Conservation (phyloP, 1,140 invertebrate species). For the Oryzaephilus surinamensis region DNA sequence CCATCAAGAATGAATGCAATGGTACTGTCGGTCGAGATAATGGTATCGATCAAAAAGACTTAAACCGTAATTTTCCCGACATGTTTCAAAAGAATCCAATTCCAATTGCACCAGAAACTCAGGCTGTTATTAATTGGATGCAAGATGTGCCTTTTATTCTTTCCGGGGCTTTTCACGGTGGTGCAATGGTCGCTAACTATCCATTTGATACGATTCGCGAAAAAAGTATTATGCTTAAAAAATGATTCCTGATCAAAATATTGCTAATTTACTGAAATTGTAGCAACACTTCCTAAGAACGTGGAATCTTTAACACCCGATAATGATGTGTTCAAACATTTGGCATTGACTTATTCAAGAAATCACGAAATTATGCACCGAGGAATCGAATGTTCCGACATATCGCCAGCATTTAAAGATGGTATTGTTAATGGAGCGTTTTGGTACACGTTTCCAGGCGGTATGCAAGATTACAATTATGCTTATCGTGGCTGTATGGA, state of each 20-base stretch:
- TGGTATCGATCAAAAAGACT: constrained; percentile 28
- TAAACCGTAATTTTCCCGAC: constrained; percentile 42
- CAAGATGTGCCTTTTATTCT: constrained; percentile 40
- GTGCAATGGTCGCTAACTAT: constrained; percentile 46
- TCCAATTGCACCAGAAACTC: constrained; percentile 35
- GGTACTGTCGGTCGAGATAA: constrained; percentile 35
- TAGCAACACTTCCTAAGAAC: constrained; percentile 9
- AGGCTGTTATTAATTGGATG: constrained; percentile 39
- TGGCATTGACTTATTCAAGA: constrained; percentile 51
- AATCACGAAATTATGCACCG: constrained; percentile 42
- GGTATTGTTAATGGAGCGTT: constrained; percentile 50
- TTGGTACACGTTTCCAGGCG: constrained; percentile 43
- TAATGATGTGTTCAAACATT: constrained; percentile 52
- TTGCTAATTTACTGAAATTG: constrained; percentile 3
- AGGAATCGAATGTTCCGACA: constrained; percentile 10
- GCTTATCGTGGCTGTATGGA: constrained; percentile 54
- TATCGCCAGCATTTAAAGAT: constrained; percentile 10
- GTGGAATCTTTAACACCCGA: constrained; percentile 53
- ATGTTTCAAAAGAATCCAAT: constrained; percentile 27
- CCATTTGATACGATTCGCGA: constrained; percentile 37
- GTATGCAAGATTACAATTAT: constrained; percentile 63
- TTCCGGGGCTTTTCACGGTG: constrained; percentile 46
- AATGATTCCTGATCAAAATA: neutral
- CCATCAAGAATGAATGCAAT: constrained; percentile 37
- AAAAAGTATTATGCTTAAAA: constrained; percentile 10